A percentile compares a stretch with the other conserved stretches of the same genome.
Conservation (phyloP, 1,140 invertebrate genomes). For the Monomorium pharaonis region DNA sequence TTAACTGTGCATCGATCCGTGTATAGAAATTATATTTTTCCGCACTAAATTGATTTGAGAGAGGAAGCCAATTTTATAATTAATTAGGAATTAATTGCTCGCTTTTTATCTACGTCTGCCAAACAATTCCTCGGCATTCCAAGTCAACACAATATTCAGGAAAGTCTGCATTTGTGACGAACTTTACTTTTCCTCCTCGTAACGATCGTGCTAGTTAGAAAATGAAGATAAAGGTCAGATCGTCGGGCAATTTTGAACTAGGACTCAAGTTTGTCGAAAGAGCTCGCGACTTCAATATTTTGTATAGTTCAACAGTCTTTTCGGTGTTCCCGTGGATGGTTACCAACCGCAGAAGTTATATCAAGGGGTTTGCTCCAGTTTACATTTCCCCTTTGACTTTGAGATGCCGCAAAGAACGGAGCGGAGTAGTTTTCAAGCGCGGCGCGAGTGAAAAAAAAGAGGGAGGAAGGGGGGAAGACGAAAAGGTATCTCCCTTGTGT, state of each 20-base stretch:
- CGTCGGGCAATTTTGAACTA: background rate
- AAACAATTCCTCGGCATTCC: background rate
- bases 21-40: background rate
- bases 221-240: background rate
- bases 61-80: background rate
- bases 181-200: background rate
- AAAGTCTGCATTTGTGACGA: background rate
- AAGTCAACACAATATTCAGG: background rate
- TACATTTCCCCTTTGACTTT: slow-evolving; percentile 10
- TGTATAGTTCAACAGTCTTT: slow-evolving; percentile 30
- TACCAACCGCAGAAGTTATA: background rate
- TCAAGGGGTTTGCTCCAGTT: slow-evolving; percentile 43
- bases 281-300: slow-evolving; percentile 12
- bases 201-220: background rate
- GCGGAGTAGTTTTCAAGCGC: background rate
- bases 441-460: background rate
- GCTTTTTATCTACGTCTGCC: background rate
- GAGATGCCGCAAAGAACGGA: slow-evolving; percentile 10
- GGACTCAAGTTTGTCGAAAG: background rate
- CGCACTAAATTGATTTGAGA: background rate
- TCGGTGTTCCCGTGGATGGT: background rate
- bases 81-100: slow-evolving; percentile 26
- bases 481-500: background rate
- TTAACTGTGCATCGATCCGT: too few relatives aligned
- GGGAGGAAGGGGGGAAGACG: background rate